A percentile compares a stretch with the other conserved stretches of the same genome.
phyloP scores from a whole-genome alignment of 2,888 invertebrate species.

The Eurois occulta region DNA sequence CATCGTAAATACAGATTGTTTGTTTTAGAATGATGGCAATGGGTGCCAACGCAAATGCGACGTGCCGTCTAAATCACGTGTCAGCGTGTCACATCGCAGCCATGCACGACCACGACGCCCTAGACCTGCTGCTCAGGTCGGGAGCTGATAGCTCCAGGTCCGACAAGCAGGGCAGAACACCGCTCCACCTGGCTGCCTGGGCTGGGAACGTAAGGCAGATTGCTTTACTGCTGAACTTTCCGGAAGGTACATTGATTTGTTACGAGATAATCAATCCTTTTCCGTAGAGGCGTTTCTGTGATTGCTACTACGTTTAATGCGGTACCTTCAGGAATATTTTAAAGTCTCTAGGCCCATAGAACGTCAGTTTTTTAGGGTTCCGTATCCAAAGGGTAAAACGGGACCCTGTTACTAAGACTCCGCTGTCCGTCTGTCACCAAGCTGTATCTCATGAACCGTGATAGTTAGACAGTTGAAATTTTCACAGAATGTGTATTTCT shows the following conservation, averaged over 20 bases:
- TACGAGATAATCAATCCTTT: not conserved
- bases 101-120: slow-evolving; percentile 72
- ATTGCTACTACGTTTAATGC: not conserved
- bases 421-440: too few species aligned
- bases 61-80: slow-evolving; percentile 63
- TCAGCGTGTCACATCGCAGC: slow-evolving; percentile 78
- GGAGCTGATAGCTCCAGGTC: slow-evolving; percentile 73
- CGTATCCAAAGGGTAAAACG: too few species aligned
- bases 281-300: not conserved
- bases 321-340: not conserved
- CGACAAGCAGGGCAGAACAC: slow-evolving; percentile 78
- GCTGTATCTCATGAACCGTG: too few species aligned
- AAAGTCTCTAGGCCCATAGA: not conserved
- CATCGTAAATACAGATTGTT: not conserved
- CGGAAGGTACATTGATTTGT: slow-evolving; percentile 62
- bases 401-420: too few species aligned
- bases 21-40: slow-evolving; percentile 48
- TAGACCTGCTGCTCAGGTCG: slow-evolving; percentile 73
- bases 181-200: slow-evolving; percentile 81
- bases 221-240: slow-evolving; percentile 68
- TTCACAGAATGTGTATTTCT: too few species aligned
- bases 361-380: too few species aligned
- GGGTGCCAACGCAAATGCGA: slow-evolving; percentile 68
- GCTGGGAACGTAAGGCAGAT: slow-evolving; percentile 74
- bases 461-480: too few species aligned